Evolutionary conservation across 1,140 invertebrate genomes (phyloP), one percentile per base, ranked within the genome.

Genomic region (Drosophila elegans): DNA sequence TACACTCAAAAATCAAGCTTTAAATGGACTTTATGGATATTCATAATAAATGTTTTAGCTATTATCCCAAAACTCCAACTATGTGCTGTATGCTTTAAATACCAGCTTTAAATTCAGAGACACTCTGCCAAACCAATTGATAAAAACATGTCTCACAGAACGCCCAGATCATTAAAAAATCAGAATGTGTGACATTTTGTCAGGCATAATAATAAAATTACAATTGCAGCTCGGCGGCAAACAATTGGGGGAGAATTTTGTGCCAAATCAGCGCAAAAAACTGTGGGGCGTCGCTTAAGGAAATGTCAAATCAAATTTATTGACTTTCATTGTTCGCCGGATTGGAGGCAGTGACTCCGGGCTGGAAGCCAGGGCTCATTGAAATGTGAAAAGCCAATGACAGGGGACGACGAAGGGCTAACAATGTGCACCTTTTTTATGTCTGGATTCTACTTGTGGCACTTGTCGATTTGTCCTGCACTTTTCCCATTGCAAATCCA

Each of bases 221-320:
- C 80, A 83, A 80, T 80, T 74, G 80, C 60, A 67, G 69, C 59
- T 49, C 52, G 51, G 62, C 64, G 71, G 57, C 71, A 80, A 71
- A 62, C 66, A 78, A 67, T 71, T 61, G 60, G 34, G 32, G 38
- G 59, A 53, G 74, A 89, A 84, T 21, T 21, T 21, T 77, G 67
- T 83, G 84, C 84, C 63, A 64, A 89, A 66, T 89, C 84, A 89
- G 84, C 84, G 52, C 42, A 78, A 73, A 76, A 57, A 67, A 52
- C 63, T 12, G 54, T 42, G 41, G 54, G 62, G 59, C 44, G 67
- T 56, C 44, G 52, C 41, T 66, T 25, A 68, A 63, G 80, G 63
- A 88, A 83, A 89, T 89, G 84, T 89, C 84, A 89, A 84, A 89
- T 89, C 84, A 89, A 89, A 89, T 89, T 89, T 89, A 89, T 89